Evolutionary conservation across 2,113 vertebrate species (phyloP), one percentile per base, ranked within the genome.

Genomic region (Aepyceros melampus): DNA sequence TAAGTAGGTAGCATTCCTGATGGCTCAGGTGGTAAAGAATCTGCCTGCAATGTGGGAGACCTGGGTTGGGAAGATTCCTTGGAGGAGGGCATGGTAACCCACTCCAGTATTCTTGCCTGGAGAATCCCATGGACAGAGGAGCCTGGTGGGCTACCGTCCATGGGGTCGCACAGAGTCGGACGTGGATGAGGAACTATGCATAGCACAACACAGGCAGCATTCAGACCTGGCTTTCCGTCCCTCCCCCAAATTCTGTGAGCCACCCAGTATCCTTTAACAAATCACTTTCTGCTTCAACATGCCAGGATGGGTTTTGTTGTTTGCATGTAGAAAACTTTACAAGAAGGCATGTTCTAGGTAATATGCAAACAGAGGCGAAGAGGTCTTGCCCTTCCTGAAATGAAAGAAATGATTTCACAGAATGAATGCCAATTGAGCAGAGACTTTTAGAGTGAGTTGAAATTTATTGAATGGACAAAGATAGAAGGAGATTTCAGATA

Each of bases 271-370:
- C 45, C 53, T 83, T 74, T 40, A 82, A 31, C 29, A 94, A 47
- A 19, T 55, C 74, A 33, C 36, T 40, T 91, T 82, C 60, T 83
- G 60, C 62, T 91, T 83, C 53, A 74, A 40, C 53, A 33, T 13
- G 36, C 53, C 45, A 47, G 25, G 33, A 47, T 76, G 25, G 87
- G 23, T 45, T 93, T 85, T 86, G 21, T 84, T 36, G 79, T 94
- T 86, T 90, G 64, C 33, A 43, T 96, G n/a, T 23, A 81, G 67
- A 58, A 90, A 84, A 29, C 45, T 84, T 64, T 47, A 60, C 64
- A 5, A 29, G 55, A 47, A 85, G 21, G 16, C 14, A n/a, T 12
- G 10, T 60, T 36, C 13, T 71, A 12, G 3, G 29, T 21, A 33
- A 49, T 40, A 19, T 5, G 45, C 53, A 14, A 56, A 40, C 49